These are phyloP conservation scores for Sebastes alutus DNA, from an alignment of 2,797 vertebrate species.

Conservation along the genomic window DNA sequence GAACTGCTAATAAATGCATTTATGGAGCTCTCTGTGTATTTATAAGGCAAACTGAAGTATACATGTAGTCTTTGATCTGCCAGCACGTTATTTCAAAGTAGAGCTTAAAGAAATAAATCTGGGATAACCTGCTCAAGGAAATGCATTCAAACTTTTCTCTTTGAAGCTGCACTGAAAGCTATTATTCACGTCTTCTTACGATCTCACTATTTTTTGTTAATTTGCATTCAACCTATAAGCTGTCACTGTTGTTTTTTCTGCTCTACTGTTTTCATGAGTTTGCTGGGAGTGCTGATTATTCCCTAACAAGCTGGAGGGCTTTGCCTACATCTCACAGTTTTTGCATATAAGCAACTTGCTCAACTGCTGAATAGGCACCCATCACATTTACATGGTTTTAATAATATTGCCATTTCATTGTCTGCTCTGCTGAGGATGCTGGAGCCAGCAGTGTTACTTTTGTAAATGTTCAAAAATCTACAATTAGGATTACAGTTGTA, in stretches of 20 bases:
- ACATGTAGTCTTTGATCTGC: conserved; percentile 19
- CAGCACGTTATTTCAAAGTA: conserved; percentile 12
- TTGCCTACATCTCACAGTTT: neutral
- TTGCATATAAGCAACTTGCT: neutral
- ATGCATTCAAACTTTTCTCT: conserved; percentile 1
- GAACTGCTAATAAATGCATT: conserved; percentile 32
- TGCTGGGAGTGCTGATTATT: neutral
- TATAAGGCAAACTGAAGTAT: conserved; percentile 3
- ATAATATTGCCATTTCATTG: conserved; percentile 13
- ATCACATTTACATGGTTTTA: conserved; percentile 7
- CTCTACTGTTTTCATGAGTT: neutral
- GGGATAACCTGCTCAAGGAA: conserved; percentile 9
- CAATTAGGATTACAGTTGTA: neutral
- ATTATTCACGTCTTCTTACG: neutral
- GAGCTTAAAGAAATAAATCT: conserved; percentile 14
- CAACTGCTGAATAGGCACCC: neutral
- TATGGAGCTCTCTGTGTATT: neutral
- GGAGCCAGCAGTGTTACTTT: neutral
- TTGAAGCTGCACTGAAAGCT: conserved; percentile 13
- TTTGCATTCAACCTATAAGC: neutral
- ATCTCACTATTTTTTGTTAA: neutral
- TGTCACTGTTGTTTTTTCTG: neutral
- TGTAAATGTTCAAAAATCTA: neutral
- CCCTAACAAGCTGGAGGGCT: neutral
- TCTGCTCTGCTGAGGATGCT: neutral